Conservation (phyloP, 2,113 vertebrate genomes). For the Xenus cinereus region DNA sequence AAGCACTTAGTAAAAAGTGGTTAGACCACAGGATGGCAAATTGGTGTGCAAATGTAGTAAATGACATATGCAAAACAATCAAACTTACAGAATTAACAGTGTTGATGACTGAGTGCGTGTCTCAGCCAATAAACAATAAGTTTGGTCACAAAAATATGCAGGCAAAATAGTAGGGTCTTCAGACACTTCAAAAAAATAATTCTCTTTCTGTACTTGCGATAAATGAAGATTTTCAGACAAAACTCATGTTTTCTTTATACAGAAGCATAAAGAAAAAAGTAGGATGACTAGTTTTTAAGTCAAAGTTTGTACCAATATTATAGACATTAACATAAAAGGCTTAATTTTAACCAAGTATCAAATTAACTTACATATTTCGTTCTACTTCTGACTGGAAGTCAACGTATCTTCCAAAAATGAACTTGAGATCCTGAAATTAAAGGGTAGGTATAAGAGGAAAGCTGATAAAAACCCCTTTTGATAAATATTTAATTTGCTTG, state of each 20-base stretch:
- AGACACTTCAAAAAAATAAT: not conserved
- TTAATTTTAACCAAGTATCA: not conserved
- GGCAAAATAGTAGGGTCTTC: not conserved
- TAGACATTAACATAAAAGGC: not conserved
- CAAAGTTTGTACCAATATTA: not conserved
- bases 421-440: slow-evolving; percentile 89
- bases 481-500: not conserved
- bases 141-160: not conserved
- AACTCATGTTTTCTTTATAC: not conserved
- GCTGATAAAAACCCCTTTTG: not conserved
- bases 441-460: not conserved
- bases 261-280: not conserved
- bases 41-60: not conserved
- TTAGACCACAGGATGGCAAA: not conserved
- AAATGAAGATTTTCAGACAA: not conserved
- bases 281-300: not conserved
- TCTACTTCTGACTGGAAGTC: slow-evolving; percentile 88
- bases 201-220: not conserved
- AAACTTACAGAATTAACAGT: not conserved
- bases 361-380: slow-evolving; percentile 89
- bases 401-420: slow-evolving; percentile 94
- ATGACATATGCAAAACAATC: not conserved
- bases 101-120: too few species aligned
- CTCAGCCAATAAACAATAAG: not conserved
- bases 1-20: not conserved